Evolutionary conservation across 1,140 invertebrate species (phyloP), one percentile per base, ranked within the genome.

Genomic region (Cardiocondyla obscurior): DNA sequence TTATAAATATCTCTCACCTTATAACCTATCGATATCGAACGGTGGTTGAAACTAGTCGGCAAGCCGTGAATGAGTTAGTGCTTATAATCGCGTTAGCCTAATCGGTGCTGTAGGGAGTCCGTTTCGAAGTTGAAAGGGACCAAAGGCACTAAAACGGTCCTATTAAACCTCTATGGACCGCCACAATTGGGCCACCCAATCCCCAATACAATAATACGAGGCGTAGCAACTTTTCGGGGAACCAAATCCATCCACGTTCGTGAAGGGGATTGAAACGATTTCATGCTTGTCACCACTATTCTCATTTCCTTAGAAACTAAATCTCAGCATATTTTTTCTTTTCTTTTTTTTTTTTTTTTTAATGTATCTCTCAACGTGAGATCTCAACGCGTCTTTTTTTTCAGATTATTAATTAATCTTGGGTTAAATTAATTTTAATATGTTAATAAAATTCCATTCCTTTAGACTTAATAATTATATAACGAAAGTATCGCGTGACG

Each of bases 1-100:
- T 67, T 85, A 79, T 79, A 76, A 72, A 70, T 79, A 74, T 82
- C 57, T 82, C 65, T 82, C 79, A 62, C 57, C 62, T 58, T 62
- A 81, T 81, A 79, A 77, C 53, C 30, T 30, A 81, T 67, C 62
- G 83, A 81, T 90, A 90, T 84, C 46, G 77, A 86, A 82, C 46
- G 57, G 74, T 67, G 69, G 73, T 86, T 67, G 69, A 69, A 85
- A 60, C 42, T 53, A 74, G 72, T 81, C 51, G 67, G 82, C 82
- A 65, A 88, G 85, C 73, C 82, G 57, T 65, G 87, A 89, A 84
- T 91, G 90, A 91, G 86, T 91, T 90, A 90, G 85, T 89, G 89
- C 67, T 90, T 89, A 86, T 91, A 92, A 92, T 91, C 88, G 90
- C 85, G 89, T 92, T 92, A 90, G 90, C 85, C 90, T 91, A 91